These are phyloP conservation scores for Chesias legatella DNA, from an alignment of 2,888 invertebrate species.

Conservation along the genomic window DNA sequence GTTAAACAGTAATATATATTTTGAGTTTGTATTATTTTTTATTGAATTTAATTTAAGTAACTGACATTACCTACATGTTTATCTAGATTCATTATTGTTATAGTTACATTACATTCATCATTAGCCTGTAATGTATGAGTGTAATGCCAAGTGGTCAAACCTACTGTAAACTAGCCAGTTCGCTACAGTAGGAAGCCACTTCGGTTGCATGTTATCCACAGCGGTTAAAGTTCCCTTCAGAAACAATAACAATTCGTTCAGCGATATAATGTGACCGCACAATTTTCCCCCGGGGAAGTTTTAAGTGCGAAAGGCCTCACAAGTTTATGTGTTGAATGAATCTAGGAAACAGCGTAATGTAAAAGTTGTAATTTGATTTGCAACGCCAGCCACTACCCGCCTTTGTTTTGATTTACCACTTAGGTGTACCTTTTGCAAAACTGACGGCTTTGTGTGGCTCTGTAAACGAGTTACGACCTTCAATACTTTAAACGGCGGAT, in stretches of 20 bases:
- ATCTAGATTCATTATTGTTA: no score
- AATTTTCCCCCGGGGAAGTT: constrained; percentile 57
- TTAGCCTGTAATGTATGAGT: constrained; percentile 5
- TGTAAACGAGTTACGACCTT: constrained; percentile 47
- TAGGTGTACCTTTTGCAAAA: constrained; percentile 31
- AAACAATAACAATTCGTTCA: constrained; percentile 66
- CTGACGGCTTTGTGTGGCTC: constrained; percentile 45
- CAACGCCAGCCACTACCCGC: constrained; percentile 51
- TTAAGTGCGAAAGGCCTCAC: constrained; percentile 68
- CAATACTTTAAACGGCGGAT: constrained; percentile 13
- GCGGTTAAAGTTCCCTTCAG: constrained; percentile 59
- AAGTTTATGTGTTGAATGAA: constrained; percentile 67
- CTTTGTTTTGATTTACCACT: constrained; percentile 52
- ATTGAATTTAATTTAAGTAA: no score
- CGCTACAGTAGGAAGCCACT: constrained; percentile 43
- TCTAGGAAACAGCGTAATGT: constrained; percentile 58
- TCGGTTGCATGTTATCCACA: constrained; percentile 51
- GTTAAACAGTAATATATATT: no score
- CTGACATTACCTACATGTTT: no score
- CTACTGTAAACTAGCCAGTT: constrained; percentile 33
- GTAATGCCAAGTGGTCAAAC: constrained; percentile 9
- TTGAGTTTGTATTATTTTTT: no score
- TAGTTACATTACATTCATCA: background rate
- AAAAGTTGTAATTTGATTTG: constrained; percentile 71
- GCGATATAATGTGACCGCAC: constrained; percentile 59